phyloP scores from a whole-genome alignment of 2,113 vertebrate species.

The Neodon shergylaensis region DNA sequence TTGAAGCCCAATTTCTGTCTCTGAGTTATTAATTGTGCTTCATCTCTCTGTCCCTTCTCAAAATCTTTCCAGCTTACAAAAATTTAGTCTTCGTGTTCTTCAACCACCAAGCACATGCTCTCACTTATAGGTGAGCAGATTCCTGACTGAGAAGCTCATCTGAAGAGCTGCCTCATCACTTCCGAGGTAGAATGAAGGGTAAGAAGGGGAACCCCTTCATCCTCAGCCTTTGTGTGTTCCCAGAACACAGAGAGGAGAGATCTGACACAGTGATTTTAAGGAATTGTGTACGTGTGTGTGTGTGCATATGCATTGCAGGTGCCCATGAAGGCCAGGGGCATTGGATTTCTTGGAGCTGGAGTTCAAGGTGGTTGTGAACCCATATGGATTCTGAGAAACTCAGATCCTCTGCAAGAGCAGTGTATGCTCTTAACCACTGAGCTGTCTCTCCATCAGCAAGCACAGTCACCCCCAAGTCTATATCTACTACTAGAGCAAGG shows the following conservation, averaged over 20 bases:
- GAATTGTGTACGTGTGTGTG: not conserved
- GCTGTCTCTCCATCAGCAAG: not conserved
- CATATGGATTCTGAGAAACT: not conserved
- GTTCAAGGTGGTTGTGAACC: not conserved
- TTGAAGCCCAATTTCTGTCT: too few relatives aligned
- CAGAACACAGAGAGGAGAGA: not conserved
- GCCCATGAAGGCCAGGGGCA: not conserved
- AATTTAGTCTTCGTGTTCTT: not conserved
- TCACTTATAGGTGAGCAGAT: not conserved
- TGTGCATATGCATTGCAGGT: too few relatives aligned
- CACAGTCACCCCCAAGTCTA: not conserved
- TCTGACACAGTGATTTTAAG: not conserved
- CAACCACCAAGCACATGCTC: not conserved
- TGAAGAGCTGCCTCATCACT: not conserved
- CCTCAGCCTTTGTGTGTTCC: not conserved
- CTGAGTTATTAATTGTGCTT: too few relatives aligned
- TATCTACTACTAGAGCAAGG: not conserved
- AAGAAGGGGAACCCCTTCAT: not conserved
- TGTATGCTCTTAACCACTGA: not conserved
- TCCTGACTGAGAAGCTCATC: not conserved
- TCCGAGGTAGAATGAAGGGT: not conserved
- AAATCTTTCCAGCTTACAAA: not conserved
- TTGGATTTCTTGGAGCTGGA: not conserved
- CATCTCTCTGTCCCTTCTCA: constrained; percentile 2
- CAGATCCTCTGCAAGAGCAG: not conserved